phyloP scores from a whole-genome alignment of 2,888 invertebrate genomes.

The Rotaria socialis region DNA sequence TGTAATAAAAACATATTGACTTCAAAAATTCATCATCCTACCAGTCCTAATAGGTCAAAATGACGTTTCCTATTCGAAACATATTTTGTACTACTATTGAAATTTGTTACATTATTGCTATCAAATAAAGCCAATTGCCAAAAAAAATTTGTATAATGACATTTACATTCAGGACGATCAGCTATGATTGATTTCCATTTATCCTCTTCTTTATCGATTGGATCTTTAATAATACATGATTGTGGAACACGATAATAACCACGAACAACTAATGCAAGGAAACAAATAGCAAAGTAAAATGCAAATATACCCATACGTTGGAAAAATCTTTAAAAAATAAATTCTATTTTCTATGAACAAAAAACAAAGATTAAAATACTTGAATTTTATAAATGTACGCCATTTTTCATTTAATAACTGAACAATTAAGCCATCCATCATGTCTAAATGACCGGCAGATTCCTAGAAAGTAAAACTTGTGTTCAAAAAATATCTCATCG shows the following conservation, averaged over 20 bases:
- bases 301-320: slow-evolving; percentile 34
- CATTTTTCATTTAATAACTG: slow-evolving; percentile 92
- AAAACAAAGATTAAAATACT: slow-evolving; percentile 53
- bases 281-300: background rate
- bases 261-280: background rate
- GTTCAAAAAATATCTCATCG: no score
- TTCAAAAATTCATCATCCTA: background rate
- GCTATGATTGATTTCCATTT: background rate
- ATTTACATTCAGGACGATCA: slow-evolving; percentile 22
- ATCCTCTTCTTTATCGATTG: slow-evolving; percentile 23
- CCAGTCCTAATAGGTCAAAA: background rate
- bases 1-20: no score
- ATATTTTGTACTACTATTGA: background rate
- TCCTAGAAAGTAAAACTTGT: slow-evolving; percentile 66
- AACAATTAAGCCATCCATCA: slow-evolving; percentile 86
- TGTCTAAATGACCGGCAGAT: slow-evolving; percentile 84
- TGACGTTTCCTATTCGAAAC: background rate
- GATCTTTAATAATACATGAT: background rate
- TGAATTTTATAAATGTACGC: slow-evolving; percentile 87
- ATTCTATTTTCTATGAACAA: background rate
- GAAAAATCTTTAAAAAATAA: background rate
- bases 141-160: slow-evolving; percentile 45
- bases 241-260: slow-evolving; percentile 13
- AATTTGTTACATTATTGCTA: background rate
- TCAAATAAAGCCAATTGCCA: background rate